Conservation (phyloP, 2,888 invertebrate genomes). For the Dryadula phaetusa region DNA sequence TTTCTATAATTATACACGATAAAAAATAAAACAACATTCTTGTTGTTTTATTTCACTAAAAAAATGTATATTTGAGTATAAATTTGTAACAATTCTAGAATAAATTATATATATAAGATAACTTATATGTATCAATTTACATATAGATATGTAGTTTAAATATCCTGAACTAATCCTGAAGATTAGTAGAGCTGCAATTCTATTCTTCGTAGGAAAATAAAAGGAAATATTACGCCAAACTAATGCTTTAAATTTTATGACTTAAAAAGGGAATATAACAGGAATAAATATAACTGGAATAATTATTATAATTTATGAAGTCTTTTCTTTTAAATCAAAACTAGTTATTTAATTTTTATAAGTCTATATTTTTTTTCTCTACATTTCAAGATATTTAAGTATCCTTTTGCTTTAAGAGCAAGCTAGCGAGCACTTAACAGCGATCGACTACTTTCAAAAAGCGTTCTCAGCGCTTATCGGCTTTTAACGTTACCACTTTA, state of each 20-base stretch:
- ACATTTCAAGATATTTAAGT: constrained; percentile 50
- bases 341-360: neutral
- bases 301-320: too few species aligned
- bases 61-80: too few species aligned
- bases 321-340: neutral
- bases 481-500: constrained; percentile 59
- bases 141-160: too few species aligned
- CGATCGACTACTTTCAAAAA: constrained; percentile 68
- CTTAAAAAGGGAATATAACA: neutral
- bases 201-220: too few species aligned
- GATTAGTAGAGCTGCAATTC: too few species aligned
- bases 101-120: too few species aligned
- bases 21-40: neutral
- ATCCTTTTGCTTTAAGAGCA: constrained; percentile 49
- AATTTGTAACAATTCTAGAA: too few species aligned
- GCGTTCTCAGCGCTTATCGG: constrained; percentile 73
- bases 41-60: too few species aligned
- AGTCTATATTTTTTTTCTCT: constrained; percentile 5
- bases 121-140: too few species aligned
- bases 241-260: too few species aligned
- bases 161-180: too few species aligned
- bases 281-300: neutral
- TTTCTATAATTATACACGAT: neutral
- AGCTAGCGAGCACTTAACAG: constrained; percentile 58
- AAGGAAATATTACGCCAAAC: too few species aligned